These are phyloP conservation scores for Parapristionchus giblindavisi DNA, from an alignment of 2,888 invertebrate genomes.

Conservation along the genomic window DNA sequence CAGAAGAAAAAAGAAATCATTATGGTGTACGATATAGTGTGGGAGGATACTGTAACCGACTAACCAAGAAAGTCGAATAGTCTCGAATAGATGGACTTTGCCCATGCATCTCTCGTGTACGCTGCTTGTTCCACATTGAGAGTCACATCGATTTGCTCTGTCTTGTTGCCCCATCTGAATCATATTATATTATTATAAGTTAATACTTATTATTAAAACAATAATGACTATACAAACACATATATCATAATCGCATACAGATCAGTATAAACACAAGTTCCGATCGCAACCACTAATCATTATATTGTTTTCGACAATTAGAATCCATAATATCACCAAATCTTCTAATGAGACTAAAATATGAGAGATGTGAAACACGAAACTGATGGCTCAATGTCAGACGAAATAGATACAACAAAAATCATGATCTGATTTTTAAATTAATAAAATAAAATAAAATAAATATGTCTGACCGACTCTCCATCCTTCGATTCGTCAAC, in stretches of 20 bases:
- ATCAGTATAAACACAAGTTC: background rate
- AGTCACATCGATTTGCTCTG: conserved; percentile 77
- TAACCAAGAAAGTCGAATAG: conserved; percentile 77
- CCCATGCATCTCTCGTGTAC: conserved; percentile 77
- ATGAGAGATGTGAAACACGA: conserved; percentile 2
- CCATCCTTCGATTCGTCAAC: conserved; percentile 77
- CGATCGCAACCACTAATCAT: no score
- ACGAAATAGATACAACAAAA: background rate
- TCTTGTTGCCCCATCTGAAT: conserved; percentile 77
- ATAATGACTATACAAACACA: conserved; percentile 6
- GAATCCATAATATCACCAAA: no score
- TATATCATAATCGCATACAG: background rate
- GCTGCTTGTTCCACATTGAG: conserved; percentile 78
- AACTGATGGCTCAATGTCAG: no score
- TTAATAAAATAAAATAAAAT: background rate
- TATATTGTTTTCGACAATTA: no score
- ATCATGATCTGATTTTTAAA: background rate
- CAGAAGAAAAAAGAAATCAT: conserved; percentile 20
- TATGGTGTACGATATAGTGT: background rate
- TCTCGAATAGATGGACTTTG: conserved; percentile 77
- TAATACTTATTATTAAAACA: conserved; percentile 26
- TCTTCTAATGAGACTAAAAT: background rate
- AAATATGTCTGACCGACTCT: conserved; percentile 64
- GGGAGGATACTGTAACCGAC: conserved; percentile 30
- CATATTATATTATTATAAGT: conserved; percentile 10